These are phyloP conservation scores for Pagrus major DNA, from an alignment of 2,113 vertebrate species.

Conservation along the genomic window DNA sequence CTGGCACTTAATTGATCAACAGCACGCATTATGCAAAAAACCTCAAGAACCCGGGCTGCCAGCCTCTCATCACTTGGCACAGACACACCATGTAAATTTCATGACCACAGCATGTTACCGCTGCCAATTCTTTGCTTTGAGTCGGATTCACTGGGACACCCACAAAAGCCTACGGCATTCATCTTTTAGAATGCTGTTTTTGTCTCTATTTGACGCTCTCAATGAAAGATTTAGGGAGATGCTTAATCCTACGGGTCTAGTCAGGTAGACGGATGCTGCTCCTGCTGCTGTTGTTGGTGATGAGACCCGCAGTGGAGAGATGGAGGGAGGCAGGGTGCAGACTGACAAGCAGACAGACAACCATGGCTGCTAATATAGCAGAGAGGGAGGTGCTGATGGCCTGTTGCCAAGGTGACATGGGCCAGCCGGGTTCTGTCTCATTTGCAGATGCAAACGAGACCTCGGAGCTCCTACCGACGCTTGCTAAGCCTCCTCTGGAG, in stretches of 20 bases:
- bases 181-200: constrained; percentile 71
- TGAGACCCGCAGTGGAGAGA: constrained; percentile 57
- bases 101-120: constrained; percentile 70
- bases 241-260: constrained; percentile 62
- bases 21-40: constrained; percentile 48
- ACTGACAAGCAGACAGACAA: constrained; percentile 82
- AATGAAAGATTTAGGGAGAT: constrained; percentile 68
- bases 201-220: constrained; percentile 52
- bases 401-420: constrained; percentile 85
- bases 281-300: constrained; percentile 51
- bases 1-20: constrained; percentile 69
- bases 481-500: constrained; percentile 71
- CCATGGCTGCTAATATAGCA: constrained; percentile 72
- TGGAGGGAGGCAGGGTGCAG: constrained; percentile 70
- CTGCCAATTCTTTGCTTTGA: constrained; percentile 68
- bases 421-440: constrained; percentile 81
- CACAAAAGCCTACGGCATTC: constrained; percentile 64
- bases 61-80: constrained; percentile 70
- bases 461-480: constrained; percentile 67
- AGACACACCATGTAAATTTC: constrained; percentile 74
- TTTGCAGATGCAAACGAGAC: constrained; percentile 85
- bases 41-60: constrained; percentile 47
- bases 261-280: constrained; percentile 65
- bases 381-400: constrained; percentile 80
- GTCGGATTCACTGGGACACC: constrained; percentile 65